phyloP scores from a whole-genome alignment of 2,113 vertebrate genomes.

The Empidonax traillii region DNA sequence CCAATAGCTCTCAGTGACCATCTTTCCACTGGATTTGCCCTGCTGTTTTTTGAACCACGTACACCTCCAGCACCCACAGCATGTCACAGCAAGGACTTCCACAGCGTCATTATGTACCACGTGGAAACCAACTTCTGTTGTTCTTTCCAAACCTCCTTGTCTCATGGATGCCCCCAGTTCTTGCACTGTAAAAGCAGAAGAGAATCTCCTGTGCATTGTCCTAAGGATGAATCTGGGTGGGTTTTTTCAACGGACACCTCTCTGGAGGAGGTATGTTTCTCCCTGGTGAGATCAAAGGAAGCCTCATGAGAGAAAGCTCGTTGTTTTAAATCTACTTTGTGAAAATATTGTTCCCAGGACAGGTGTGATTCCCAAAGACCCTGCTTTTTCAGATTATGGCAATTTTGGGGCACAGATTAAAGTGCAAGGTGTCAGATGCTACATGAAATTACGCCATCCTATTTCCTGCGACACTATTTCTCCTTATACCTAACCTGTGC shows the following conservation, averaged over 20 bases:
- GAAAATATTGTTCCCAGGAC: not conserved
- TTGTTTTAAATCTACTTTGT: not conserved
- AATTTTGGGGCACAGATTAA: not conserved
- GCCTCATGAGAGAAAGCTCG: not conserved
- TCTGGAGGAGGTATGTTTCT: not conserved
- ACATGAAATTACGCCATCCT: not conserved
- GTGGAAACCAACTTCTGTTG: not conserved
- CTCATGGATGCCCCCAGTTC: not conserved
- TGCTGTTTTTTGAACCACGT: not conserved
- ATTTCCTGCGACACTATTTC: not conserved
- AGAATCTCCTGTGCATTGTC: not conserved
- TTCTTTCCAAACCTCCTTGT: not conserved
- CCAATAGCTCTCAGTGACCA: not conserved
- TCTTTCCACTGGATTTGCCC: not conserved
- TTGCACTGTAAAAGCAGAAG: not conserved
- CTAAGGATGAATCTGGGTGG: not conserved
- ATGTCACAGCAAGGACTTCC: not conserved
- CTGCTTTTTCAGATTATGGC: not conserved
- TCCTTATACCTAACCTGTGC: not conserved
- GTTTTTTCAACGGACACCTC: not conserved
- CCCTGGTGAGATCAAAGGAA: not conserved
- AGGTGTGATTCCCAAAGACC: not conserved
- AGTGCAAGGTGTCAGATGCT: not conserved
- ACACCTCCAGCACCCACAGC: not conserved
- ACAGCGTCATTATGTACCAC: fast-evolving